These are phyloP conservation scores for Diceros bicornis DNA, from an alignment of 2,797 vertebrate genomes.

Conservation along the genomic window DNA sequence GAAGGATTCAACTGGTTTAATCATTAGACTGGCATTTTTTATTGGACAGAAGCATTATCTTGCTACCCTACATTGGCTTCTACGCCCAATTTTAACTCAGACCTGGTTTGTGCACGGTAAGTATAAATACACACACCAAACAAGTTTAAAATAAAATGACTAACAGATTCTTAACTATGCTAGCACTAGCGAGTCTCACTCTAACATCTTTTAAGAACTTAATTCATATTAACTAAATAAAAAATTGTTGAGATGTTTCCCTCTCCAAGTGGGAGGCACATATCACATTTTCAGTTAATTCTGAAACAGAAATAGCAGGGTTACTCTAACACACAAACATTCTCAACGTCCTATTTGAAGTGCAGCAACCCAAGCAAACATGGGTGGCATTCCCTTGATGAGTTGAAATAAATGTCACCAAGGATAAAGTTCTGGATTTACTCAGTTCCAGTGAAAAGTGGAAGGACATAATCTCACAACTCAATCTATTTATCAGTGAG, in stretches of 20 bases:
- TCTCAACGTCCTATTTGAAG: constrained; percentile 63
- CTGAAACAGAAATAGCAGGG: constrained; percentile 73
- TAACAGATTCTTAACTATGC: constrained; percentile 61
- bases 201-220: constrained; percentile 80
- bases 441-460: constrained; percentile 67
- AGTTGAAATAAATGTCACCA: constrained; percentile 72
- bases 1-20: neutral
- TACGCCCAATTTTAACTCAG: constrained; percentile 48
- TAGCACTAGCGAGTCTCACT: constrained; percentile 43
- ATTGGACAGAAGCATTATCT: constrained; percentile 30
- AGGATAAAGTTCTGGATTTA: constrained; percentile 58
- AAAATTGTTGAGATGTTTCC: constrained; percentile 67
- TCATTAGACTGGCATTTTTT: neutral
- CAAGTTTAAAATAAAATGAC: constrained; percentile 66
- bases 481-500: constrained; percentile 56
- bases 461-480: constrained; percentile 60
- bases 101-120: constrained; percentile 50
- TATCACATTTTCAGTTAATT: constrained; percentile 77
- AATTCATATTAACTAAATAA: constrained; percentile 73
- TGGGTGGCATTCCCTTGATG: constrained; percentile 72
- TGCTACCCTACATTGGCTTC: neutral
- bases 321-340: constrained; percentile 58
- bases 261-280: constrained; percentile 63
- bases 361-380: constrained; percentile 44
- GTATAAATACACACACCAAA: constrained; percentile 61